phyloP scores from a whole-genome alignment of 2,888 invertebrate species.

The Amphipoea oculea region DNA sequence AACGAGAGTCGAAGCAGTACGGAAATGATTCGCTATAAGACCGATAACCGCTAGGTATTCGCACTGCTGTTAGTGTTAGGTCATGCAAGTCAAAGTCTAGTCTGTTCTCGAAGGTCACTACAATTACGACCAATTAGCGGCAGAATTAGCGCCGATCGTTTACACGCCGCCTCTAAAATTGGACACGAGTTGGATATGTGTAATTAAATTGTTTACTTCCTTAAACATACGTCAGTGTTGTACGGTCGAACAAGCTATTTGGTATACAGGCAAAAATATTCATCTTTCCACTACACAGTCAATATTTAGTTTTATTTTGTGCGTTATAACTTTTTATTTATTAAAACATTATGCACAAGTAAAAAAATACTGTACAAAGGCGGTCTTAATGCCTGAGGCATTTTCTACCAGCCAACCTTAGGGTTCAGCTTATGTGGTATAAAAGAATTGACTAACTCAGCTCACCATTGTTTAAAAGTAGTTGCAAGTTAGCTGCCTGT shows the following conservation, averaged over 20 bases:
- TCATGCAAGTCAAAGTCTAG: constrained; percentile 47
- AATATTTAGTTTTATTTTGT: too few species aligned
- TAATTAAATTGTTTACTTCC: constrained; percentile 71
- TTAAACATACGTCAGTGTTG: constrained; percentile 34
- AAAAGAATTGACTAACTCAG: too few species aligned
- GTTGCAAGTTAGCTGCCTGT: too few species aligned
- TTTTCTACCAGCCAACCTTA: too few species aligned
- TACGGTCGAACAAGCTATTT: neutral
- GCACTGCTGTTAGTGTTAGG: constrained; percentile 18
- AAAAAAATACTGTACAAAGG: too few species aligned
- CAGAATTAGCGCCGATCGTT: constrained; percentile 66
- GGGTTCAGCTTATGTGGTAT: too few species aligned
- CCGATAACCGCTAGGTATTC: constrained; percentile 31
- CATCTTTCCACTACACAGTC: too few species aligned
- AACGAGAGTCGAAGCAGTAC: neutral
- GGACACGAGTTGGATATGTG: constrained; percentile 57
- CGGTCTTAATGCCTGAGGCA: too few species aligned
- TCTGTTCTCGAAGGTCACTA: constrained; percentile 68
- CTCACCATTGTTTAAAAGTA: too few species aligned
- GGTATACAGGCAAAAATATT: too few species aligned
- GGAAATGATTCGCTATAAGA: constrained; percentile 6
- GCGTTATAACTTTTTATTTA: too few species aligned
- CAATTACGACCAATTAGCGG: constrained; percentile 74
- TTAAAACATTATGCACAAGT: too few species aligned
- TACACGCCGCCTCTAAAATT: constrained; percentile 61